Conservation (phyloP, 2,113 vertebrate species). For the Takifugu flavidus region DNA sequence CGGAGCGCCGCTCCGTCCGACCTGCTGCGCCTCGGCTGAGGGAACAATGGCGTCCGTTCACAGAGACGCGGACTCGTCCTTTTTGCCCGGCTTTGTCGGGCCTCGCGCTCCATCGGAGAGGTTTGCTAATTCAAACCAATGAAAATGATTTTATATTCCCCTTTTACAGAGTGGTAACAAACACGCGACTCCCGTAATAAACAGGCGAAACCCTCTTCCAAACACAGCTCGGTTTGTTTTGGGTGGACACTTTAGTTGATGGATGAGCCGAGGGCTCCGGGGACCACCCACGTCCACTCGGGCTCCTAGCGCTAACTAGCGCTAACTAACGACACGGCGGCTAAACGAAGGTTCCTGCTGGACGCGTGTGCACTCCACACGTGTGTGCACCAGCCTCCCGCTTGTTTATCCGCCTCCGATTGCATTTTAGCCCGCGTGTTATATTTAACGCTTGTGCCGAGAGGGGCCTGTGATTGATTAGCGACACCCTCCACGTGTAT, state of each 20-base stretch:
- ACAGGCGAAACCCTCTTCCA: neutral
- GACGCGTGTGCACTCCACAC: too few relatives aligned
- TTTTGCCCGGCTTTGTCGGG: constrained; percentile 12
- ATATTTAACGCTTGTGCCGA: neutral
- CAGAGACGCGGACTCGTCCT: neutral
- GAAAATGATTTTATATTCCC: too few relatives aligned
- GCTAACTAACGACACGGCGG: neutral
- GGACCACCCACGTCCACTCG: constrained; percentile 48
- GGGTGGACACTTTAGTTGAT: constrained; percentile 28
- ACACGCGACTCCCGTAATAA: neutral
- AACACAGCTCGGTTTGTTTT: constrained; percentile 20
- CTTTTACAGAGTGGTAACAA: too few relatives aligned
- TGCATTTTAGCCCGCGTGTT: constrained; percentile 1
- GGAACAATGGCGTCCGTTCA: constrained; percentile 30
- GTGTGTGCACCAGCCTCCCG: constrained; percentile 46
- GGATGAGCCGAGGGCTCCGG: constrained; percentile 27
- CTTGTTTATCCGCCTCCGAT: constrained; percentile 29
- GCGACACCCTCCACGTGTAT: constrained; percentile 65
- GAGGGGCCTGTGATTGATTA: constrained; percentile 18
- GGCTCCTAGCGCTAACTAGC: constrained; percentile 4
- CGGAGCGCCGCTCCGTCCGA: constrained; percentile 38
- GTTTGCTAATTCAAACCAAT: too few relatives aligned
- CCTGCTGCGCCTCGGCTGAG: constrained; percentile 30
- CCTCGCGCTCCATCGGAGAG: neutral
- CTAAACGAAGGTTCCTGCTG: too few relatives aligned